These are phyloP conservation scores for Frieseomelitta varia DNA, from an alignment of 1,140 invertebrate genomes.

Conservation along the genomic window DNA sequence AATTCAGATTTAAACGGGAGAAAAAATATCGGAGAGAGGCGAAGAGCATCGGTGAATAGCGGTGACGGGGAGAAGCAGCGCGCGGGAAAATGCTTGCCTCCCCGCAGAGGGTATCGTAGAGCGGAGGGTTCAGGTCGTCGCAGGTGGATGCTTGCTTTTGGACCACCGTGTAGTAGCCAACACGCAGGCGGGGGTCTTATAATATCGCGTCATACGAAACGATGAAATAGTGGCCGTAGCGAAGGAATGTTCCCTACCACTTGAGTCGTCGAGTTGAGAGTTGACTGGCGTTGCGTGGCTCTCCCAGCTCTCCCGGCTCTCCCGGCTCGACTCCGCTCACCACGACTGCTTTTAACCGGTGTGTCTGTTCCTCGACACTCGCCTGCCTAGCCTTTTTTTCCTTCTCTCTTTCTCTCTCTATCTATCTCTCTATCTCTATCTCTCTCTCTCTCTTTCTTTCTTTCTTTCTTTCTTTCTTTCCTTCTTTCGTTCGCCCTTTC, in stretches of 20 bases:
- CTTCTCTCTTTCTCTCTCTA: not conserved
- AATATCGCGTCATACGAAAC: slow-evolving; percentile 82
- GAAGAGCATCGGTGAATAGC: not conserved
- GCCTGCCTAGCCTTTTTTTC: slow-evolving; percentile 48
- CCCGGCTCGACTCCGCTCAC: slow-evolving; percentile 34
- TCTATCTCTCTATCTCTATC: no score
- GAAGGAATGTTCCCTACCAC: slow-evolving; percentile 81
- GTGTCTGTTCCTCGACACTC: slow-evolving; percentile 66
- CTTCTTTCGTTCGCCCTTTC: not conserved
- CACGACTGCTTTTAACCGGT: slow-evolving; percentile 75
- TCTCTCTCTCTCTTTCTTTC: not conserved
- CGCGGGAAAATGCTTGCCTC: slow-evolving; percentile 23
- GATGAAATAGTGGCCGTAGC: slow-evolving; percentile 82
- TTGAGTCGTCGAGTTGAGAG: slow-evolving; percentile 79
- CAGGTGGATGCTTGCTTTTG: slow-evolving; percentile 74
- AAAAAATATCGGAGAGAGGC: not conserved
- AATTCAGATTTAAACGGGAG: slow-evolving; percentile 6
- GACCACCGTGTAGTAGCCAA: slow-evolving; percentile 80
- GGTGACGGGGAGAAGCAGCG: not conserved
- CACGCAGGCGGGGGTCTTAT: slow-evolving; percentile 81
- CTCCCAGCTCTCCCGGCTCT: slow-evolving; percentile 59
- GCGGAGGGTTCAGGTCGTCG: slow-evolving; percentile 1
- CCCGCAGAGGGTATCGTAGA: slow-evolving; percentile 7
- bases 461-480: not conserved
- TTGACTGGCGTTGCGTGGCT: slow-evolving; percentile 78